phyloP scores from a whole-genome alignment of 2,797 vertebrate species.

The Mionectes olivaceus region DNA sequence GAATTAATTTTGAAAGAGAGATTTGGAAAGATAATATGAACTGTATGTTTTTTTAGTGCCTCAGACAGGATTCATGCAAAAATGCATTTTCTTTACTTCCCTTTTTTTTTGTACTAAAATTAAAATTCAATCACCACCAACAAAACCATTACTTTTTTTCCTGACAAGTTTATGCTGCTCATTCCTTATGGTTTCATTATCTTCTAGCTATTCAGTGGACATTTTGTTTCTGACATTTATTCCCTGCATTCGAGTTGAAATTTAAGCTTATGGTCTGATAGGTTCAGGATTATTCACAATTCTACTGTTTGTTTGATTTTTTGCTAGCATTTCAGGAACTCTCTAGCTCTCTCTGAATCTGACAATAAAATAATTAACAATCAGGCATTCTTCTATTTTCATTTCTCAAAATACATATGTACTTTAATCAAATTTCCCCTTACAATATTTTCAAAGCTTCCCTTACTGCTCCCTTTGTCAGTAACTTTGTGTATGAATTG shows the following conservation, averaged over 20 bases:
- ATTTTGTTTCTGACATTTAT: neutral
- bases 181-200: neutral
- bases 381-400: neutral
- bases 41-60: neutral
- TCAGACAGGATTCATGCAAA: neutral
- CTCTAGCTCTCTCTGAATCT: neutral
- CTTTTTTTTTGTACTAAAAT: neutral
- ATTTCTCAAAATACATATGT: neutral
- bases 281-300: neutral
- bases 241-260: neutral
- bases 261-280: neutral
- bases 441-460: neutral
- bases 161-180: neutral
- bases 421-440: neutral
- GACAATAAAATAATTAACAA: neutral
- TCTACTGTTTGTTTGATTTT: neutral
- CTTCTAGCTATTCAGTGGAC: neutral
- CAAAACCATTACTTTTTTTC: neutral
- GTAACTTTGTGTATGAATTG: neutral
- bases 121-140: neutral
- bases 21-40: neutral
- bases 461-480: neutral
- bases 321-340: neutral
- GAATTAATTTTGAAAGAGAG: constrained; percentile 19
- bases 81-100: neutral